phyloP scores from a whole-genome alignment of 2,113 vertebrate species.

The Cochlearius cochlearius region DNA sequence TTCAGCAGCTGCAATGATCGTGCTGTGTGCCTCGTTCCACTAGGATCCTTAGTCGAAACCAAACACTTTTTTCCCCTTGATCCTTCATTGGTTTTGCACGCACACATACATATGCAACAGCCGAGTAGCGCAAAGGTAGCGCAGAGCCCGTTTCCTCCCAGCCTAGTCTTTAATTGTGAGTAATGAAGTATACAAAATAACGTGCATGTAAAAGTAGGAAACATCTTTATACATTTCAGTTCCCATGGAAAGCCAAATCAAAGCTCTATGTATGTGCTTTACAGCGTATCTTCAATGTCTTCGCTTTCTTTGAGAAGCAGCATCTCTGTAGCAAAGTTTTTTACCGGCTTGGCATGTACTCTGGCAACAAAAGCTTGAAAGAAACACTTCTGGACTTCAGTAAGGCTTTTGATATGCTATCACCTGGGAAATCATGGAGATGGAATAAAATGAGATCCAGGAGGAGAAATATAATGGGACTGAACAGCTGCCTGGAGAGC shows the following conservation, averaged over 20 bases:
- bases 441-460: neutral
- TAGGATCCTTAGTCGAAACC: neutral
- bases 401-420: neutral
- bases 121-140: neutral
- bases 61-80: neutral
- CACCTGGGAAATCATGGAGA: neutral
- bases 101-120: neutral
- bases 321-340: neutral
- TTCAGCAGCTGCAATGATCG: neutral
- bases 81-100: neutral
- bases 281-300: neutral
- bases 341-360: neutral
- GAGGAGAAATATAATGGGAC: neutral
- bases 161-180: neutral
- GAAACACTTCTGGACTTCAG: neutral
- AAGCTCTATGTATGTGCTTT: neutral
- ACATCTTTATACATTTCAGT: neutral
- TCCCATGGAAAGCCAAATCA: neutral
- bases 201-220: neutral
- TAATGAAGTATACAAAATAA: neutral
- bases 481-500: neutral
- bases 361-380: neutral
- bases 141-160: neutral
- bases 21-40: neutral
- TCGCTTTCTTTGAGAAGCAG: neutral